phyloP scores from a whole-genome alignment of 2,797 vertebrate species.

The Hapalemur alaotrensis region DNA sequence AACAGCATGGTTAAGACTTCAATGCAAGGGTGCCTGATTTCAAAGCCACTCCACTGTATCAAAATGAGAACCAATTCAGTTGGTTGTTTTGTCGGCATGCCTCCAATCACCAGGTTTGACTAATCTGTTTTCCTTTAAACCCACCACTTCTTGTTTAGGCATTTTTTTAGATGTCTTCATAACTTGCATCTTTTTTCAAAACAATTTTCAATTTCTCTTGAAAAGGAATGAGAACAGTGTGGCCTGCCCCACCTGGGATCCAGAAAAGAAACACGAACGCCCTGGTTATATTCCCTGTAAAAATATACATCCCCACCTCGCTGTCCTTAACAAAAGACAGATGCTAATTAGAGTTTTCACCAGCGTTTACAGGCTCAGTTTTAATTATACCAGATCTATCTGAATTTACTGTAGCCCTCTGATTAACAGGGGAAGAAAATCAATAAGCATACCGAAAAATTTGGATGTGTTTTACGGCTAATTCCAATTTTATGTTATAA shows the following conservation, averaged over 20 bases:
- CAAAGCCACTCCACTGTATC: not conserved
- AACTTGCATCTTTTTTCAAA: not conserved
- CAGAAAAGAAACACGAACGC: not conserved
- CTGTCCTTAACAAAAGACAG: slow-evolving; percentile 44
- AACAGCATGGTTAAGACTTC: not conserved
- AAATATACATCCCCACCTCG: not conserved
- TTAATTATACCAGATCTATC: slow-evolving; percentile 74
- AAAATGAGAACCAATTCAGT: not conserved
- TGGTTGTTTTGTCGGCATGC: not conserved
- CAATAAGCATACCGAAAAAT: slow-evolving; percentile 80
- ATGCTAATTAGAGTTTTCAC: slow-evolving; percentile 30
- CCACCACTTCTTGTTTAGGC: not conserved
- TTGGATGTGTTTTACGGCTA: slow-evolving; percentile 81
- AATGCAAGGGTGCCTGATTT: not conserved
- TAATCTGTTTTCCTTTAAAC: not conserved
- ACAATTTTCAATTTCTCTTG: not conserved
- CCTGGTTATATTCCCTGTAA: not conserved
- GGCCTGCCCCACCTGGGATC: not conserved
- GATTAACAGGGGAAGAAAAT: slow-evolving; percentile 81
- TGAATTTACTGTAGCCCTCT: slow-evolving; percentile 78
- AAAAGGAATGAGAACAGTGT: not conserved
- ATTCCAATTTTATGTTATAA: slow-evolving; percentile 85
- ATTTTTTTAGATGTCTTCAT: not conserved
- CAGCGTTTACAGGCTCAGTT: slow-evolving; percentile 51
- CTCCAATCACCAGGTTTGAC: not conserved